phyloP scores from a whole-genome alignment of 2,113 vertebrate species.

The Gallinago jamesoni region DNA sequence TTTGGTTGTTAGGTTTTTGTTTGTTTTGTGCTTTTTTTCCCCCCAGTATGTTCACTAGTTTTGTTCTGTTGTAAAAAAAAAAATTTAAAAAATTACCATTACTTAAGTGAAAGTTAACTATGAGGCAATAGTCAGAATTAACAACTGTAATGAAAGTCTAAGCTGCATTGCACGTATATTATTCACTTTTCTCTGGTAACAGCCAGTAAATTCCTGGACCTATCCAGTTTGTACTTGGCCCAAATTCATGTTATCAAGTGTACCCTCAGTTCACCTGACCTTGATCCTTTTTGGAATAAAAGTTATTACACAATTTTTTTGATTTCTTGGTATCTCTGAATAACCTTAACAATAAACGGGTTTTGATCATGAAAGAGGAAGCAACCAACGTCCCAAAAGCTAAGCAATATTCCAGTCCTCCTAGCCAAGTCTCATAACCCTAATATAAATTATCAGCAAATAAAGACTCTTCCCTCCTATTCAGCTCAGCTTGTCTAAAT shows the following conservation, averaged over 20 bases:
- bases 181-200: not conserved
- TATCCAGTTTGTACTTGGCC: not conserved
- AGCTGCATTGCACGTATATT: not conserved
- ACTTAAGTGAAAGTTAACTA: not conserved
- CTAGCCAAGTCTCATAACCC: not conserved
- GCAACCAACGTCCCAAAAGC: not conserved
- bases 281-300: not conserved
- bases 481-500: not conserved
- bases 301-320: fast-evolving
- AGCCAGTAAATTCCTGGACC: not conserved
- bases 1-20: not conserved
- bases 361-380: not conserved
- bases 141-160: not conserved
- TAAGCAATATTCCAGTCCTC: not conserved
- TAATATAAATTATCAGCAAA: not conserved
- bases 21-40: not conserved
- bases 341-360: not conserved
- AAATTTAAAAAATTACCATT: not conserved
- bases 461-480: not conserved
- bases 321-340: not conserved
- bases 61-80: not conserved
- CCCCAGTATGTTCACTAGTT: not conserved
- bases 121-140: not conserved
- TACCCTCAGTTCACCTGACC: not conserved
- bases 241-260: not conserved